Evolutionary conservation across 2,797 vertebrate species (phyloP).

Genomic region (Tinamus major): DNA sequence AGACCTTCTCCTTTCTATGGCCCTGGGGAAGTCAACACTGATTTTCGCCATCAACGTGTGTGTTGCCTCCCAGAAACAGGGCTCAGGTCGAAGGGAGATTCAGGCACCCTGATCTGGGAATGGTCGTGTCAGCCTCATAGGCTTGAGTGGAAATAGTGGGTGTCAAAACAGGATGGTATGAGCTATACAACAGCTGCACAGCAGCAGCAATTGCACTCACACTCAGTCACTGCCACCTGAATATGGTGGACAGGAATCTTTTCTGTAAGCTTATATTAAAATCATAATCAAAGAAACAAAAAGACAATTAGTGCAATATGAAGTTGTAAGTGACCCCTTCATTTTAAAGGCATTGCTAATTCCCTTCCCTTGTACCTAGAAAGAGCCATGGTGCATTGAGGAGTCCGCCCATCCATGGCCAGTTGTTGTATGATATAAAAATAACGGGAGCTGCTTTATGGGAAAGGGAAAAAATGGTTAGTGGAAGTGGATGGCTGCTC

Average conservation of each 20-base stretch:
- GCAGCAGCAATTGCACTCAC: background rate
- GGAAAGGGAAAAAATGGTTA: background rate
- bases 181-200: background rate
- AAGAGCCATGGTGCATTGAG: background rate
- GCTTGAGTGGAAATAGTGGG: background rate
- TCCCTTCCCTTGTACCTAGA: background rate
- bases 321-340: background rate
- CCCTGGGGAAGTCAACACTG: background rate
- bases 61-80: background rate
- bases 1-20: no score
- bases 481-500: background rate
- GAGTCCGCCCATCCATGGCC: background rate
- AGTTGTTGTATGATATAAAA: background rate
- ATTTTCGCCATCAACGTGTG: background rate
- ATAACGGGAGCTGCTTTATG: background rate
- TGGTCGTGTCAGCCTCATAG: background rate
- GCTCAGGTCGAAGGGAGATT: background rate
- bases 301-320: background rate
- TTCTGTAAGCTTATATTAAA: background rate
- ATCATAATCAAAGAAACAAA: constrained; percentile 6
- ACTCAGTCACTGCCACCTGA: background rate
- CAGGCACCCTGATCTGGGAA: background rate
- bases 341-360: background rate
- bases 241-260: background rate
- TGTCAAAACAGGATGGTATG: background rate